Percentiles rank a stretch among this genome's conserved stretches.
phyloP scores from a whole-genome alignment of 1,140 invertebrate genomes.

The Ruditapes philippinarum region DNA sequence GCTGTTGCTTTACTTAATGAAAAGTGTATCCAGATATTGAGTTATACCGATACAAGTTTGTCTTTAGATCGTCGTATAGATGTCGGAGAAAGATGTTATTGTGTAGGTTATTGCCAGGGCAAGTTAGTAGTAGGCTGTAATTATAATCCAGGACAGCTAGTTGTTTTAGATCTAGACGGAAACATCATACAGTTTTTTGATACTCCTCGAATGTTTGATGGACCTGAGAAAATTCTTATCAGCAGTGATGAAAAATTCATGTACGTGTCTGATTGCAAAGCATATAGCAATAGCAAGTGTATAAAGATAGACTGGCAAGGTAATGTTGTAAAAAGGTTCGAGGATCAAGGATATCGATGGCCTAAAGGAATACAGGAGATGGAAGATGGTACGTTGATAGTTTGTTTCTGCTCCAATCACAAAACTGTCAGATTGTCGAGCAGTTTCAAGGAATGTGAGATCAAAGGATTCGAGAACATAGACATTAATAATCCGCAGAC shows the following conservation, averaged over 20 bases:
- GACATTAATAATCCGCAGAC: neutral
- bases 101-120: neutral
- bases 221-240: neutral
- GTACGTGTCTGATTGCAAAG: neutral
- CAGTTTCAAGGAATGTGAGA: neutral
- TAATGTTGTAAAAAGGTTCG: neutral
- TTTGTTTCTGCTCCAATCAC: neutral
- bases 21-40: neutral
- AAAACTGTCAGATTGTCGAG: neutral
- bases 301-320: neutral
- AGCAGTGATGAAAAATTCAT: conserved; percentile 2
- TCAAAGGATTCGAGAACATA: neutral
- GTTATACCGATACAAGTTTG: neutral
- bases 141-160: neutral
- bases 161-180: neutral
- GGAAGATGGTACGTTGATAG: neutral
- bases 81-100: neutral
- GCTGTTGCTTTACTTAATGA: neutral
- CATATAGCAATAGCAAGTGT: neutral
- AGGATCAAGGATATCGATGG: neutral
- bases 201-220: neutral
- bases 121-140: neutral
- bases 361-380: neutral
- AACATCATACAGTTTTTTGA: neutral
- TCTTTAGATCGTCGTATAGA: neutral